Evolutionary conservation across 2,797 vertebrate species (phyloP).

Genomic region (Uromys caudimaculatus): DNA sequence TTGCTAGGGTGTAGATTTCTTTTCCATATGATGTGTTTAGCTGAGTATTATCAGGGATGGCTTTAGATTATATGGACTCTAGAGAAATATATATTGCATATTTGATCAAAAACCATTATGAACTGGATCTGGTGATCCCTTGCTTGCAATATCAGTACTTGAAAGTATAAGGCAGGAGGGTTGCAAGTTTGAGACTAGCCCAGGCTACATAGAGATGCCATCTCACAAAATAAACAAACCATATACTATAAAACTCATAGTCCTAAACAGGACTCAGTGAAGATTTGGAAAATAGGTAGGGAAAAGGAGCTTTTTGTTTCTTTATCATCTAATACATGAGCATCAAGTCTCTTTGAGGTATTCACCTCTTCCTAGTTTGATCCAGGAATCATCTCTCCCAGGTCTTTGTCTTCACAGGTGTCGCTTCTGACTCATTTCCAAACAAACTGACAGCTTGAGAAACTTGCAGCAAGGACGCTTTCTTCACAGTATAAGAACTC

Average conservation of each 20-base stretch:
- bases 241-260: neutral
- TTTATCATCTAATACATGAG: neutral
- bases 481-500: neutral
- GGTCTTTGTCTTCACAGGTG: neutral
- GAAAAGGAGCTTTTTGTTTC: neutral
- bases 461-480: neutral
- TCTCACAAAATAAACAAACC: neutral
- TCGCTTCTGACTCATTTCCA: neutral
- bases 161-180: neutral
- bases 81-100: neutral
- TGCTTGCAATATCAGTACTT: neutral
- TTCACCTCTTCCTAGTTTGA: neutral
- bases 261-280: neutral
- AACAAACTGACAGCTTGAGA: neutral
- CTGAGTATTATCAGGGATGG: neutral
- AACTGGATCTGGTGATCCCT: no score
- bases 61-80: neutral
- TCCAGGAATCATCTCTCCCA: neutral
- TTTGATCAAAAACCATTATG: neutral
- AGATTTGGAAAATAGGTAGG: neutral
- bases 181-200: neutral
- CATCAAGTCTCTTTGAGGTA: neutral
- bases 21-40: neutral
- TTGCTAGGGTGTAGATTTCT: neutral
- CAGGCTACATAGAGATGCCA: neutral